Conservation (phyloP, 2,888 invertebrate genomes). For the Papilio protenor region DNA sequence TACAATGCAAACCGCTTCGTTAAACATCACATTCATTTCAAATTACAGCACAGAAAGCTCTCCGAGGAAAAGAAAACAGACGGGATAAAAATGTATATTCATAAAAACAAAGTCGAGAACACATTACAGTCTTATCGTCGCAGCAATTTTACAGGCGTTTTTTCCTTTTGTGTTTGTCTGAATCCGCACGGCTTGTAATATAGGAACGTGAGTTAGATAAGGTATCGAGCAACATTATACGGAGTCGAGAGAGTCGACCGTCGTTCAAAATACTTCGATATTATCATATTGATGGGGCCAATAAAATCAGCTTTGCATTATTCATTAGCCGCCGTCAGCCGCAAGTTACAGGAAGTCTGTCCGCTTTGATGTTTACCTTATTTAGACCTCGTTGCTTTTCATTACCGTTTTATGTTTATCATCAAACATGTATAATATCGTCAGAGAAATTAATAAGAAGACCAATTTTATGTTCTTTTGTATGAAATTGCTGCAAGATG, state of each 20-base stretch:
- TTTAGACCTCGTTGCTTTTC: conserved; percentile 29
- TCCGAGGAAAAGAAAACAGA: conserved; percentile 24
- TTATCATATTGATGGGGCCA: conserved; percentile 42
- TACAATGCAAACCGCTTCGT: conserved; percentile 37
- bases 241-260: not conserved
- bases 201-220: not conserved
- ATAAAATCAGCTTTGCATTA: conserved; percentile 41
- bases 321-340: conserved; percentile 30
- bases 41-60: conserved; percentile 30
- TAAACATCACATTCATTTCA: conserved; percentile 37
- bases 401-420: conserved; percentile 1
- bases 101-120: conserved; percentile 30
- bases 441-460: not conserved
- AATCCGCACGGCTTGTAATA: not conserved
- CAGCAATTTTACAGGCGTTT: not conserved
- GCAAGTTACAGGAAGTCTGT: conserved; percentile 21
- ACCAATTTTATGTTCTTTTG: not conserved
- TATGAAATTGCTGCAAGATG: not conserved
- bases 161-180: conserved; percentile 8
- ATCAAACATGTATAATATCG: not conserved
- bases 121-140: conserved; percentile 13
- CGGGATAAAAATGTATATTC: conserved; percentile 35
- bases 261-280: conserved; percentile 25
- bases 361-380: conserved; percentile 32
- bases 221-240: conserved; percentile 10